Conservation (phyloP, 1,140 invertebrate species). For the Sycobia sp. region DNA sequence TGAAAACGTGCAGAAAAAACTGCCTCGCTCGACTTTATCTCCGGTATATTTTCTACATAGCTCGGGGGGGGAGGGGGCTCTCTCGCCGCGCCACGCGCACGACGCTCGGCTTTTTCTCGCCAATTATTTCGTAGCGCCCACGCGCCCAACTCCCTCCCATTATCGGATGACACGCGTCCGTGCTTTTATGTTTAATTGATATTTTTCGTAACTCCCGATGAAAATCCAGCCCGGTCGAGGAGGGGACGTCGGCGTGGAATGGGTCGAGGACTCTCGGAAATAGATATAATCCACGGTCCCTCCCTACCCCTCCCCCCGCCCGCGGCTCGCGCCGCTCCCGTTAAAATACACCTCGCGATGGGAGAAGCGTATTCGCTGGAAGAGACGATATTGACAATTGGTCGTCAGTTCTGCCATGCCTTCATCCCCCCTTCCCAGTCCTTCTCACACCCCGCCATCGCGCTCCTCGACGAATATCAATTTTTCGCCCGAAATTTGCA, state of each 20-base stretch:
- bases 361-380: constrained; percentile 4
- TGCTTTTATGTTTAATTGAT: constrained; percentile 58
- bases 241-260: no score
- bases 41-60: constrained; percentile 20
- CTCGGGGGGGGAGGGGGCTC: no score
- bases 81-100: not conserved
- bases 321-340: constrained; percentile 12
- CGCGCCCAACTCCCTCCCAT: constrained; percentile 40
- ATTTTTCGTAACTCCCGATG: constrained; percentile 52
- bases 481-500: no score
- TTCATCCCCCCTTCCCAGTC: not conserved
- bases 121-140: constrained; percentile 32
- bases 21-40: constrained; percentile 13
- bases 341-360: constrained; percentile 14
- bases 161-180: constrained; percentile 53
- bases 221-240: no score
- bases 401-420: not conserved
- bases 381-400: not conserved
- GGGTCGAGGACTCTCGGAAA: no score
- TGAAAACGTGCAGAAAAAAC: not conserved
- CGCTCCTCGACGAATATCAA: no score
- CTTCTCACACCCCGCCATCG: not conserved
- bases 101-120: no score
- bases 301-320: no score
- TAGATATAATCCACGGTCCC: constrained; percentile 32